phyloP scores from a whole-genome alignment of 2,888 invertebrate species.

The Cryptocephalus moraei region DNA sequence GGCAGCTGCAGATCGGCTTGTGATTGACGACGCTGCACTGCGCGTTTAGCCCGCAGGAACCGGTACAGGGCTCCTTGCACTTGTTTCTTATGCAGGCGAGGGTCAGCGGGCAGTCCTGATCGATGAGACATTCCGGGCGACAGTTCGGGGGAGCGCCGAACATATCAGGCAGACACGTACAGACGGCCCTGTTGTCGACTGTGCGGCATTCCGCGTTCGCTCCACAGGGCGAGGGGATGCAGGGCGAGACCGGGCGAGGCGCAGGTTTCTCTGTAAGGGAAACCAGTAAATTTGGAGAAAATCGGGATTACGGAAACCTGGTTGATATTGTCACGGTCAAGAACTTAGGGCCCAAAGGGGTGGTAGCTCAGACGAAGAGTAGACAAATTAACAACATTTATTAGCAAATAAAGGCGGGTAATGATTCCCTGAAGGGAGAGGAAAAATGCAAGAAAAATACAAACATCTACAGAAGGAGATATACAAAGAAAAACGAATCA shows the following conservation, averaged over 20 bases:
- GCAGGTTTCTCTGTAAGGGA: slow-evolving; percentile 23
- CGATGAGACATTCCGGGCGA: slow-evolving; percentile 66
- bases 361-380: too few relatives aligned
- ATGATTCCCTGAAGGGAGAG: too few relatives aligned
- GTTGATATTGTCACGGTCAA: too few relatives aligned
- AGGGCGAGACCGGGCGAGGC: slow-evolving; percentile 46
- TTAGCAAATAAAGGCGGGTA: too few relatives aligned
- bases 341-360: too few relatives aligned
- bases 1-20: slow-evolving; percentile 64
- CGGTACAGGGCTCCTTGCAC: slow-evolving; percentile 67
- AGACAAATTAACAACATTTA: too few relatives aligned
- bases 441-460: too few relatives aligned
- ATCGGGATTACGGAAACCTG: too few relatives aligned
- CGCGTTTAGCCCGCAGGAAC: slow-evolving; percentile 68
- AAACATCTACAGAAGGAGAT: too few relatives aligned
- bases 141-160: slow-evolving; percentile 72
- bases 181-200: slow-evolving; percentile 55
- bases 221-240: slow-evolving; percentile 65
- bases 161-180: slow-evolving; percentile 63
- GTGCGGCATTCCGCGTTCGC: slow-evolving; percentile 57
- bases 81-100: slow-evolving; percentile 62
- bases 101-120: slow-evolving; percentile 66
- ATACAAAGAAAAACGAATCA: too few relatives aligned
- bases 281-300: too few relatives aligned
- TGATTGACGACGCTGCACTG: slow-evolving; percentile 65